These are phyloP conservation scores for Catagonus wagneri DNA, from an alignment of 2,113 vertebrate species.

Conservation along the genomic window DNA sequence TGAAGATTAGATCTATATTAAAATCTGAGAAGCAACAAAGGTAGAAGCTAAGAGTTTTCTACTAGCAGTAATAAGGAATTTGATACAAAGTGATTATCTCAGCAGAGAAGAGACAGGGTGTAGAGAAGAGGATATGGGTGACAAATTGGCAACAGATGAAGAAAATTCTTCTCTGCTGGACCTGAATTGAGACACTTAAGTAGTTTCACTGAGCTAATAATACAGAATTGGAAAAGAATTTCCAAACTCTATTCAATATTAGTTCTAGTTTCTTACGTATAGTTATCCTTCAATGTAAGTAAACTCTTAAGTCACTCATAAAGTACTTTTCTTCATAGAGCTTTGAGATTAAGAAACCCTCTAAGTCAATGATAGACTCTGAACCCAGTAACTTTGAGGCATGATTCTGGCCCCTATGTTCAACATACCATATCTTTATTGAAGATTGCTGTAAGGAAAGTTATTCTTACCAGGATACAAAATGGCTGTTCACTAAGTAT, in stretches of 20 bases:
- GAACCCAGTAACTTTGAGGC: not conserved
- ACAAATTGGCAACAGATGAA: not conserved
- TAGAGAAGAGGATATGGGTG: not conserved
- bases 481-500: not conserved
- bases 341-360: not conserved
- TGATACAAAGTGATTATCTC: not conserved
- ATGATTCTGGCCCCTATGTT: not conserved
- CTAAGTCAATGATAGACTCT: not conserved
- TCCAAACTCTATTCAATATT: not conserved
- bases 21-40: slow-evolving; percentile 20
- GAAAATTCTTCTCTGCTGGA: not conserved
- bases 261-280: not conserved
- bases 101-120: not conserved
- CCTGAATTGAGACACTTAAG: not conserved
- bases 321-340: not conserved
- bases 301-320: not conserved
- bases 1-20: not conserved
- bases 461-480: not conserved
- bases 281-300: not conserved
- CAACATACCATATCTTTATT: not conserved
- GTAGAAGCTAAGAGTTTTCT: not conserved
- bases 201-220: not conserved
- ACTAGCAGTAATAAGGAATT: not conserved
- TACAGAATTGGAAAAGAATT: not conserved
- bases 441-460: not conserved